phyloP scores from a whole-genome alignment of 2,113 vertebrate species.

The Oreotragus oreotragus region DNA sequence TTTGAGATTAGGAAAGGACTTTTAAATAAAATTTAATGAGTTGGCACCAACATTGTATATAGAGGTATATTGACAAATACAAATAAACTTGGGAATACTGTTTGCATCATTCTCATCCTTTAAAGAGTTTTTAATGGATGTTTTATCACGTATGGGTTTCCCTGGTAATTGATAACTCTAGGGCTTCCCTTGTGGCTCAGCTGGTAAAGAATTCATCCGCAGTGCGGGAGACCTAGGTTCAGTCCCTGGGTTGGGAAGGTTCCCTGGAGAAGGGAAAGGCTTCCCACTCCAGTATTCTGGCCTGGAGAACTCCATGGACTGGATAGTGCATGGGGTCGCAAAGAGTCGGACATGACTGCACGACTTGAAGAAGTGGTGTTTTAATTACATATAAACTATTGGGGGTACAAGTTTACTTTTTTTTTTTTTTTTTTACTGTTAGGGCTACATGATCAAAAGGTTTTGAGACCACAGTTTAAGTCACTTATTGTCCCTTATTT shows the following conservation, averaged over 20 bases:
- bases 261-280: background rate
- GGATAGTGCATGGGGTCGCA: background rate
- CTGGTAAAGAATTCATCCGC: background rate
- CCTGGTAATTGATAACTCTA: background rate
- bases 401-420: background rate
- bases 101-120: background rate
- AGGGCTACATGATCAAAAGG: background rate
- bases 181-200: background rate
- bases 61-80: conserved; percentile 21
- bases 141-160: background rate
- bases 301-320: background rate
- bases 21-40: conserved; percentile 21
- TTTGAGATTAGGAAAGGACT: conserved; percentile 1
- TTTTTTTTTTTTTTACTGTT: background rate
- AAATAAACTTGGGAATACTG: background rate
- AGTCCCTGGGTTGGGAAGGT: background rate
- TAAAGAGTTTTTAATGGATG: background rate
- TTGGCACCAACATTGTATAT: background rate
- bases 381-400: background rate
- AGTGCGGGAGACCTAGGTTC: background rate
- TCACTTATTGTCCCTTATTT: background rate
- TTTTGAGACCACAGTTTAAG: background rate
- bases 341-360: background rate
- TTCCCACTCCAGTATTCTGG: background rate
- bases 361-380: background rate